These are phyloP conservation scores for Galbula dea DNA, from an alignment of 2,113 vertebrate genomes.

Conservation along the genomic window DNA sequence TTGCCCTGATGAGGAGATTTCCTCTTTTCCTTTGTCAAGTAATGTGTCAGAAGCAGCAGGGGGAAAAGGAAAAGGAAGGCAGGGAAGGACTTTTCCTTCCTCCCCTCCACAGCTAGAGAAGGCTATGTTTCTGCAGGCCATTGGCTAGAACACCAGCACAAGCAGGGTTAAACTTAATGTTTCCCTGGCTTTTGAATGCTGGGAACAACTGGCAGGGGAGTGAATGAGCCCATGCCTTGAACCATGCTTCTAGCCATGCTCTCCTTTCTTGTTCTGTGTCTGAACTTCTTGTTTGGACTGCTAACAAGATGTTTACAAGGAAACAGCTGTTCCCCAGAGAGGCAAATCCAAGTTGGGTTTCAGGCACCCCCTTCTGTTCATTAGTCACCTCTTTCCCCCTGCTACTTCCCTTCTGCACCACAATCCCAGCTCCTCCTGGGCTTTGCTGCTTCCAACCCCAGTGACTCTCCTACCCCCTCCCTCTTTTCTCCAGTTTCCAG, in stretches of 20 bases:
- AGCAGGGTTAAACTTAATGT: background rate
- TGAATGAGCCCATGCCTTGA: conserved; percentile 23
- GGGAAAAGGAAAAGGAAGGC: background rate
- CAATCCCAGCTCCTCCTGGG: background rate
- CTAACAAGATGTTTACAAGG: conserved; percentile 68
- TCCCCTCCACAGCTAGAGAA: background rate
- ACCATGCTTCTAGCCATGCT: background rate
- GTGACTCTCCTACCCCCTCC: background rate
- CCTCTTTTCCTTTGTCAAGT: background rate
- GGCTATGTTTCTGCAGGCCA: background rate
- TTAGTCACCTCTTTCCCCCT: conserved; percentile 51
- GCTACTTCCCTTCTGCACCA: conserved; percentile 9
- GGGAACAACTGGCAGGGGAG: conserved; percentile 8
- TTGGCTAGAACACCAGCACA: background rate
- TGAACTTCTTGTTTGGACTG: conserved; percentile 66
- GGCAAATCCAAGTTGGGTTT: conserved; percentile 63
- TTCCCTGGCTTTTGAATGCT: background rate
- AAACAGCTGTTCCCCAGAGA: conserved; percentile 67
- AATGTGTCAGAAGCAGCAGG: background rate
- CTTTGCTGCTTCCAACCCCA: too few relatives aligned
- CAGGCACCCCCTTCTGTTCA: conserved; percentile 50
- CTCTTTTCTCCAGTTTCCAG: conserved; percentile 23
- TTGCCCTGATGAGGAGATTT: background rate
- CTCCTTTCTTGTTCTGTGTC: conserved; percentile 39
- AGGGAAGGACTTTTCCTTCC: background rate